Base-by-base conservation (phyloP, 2,888 invertebrate genomes). In the Electrophaes corylata region DNA sequence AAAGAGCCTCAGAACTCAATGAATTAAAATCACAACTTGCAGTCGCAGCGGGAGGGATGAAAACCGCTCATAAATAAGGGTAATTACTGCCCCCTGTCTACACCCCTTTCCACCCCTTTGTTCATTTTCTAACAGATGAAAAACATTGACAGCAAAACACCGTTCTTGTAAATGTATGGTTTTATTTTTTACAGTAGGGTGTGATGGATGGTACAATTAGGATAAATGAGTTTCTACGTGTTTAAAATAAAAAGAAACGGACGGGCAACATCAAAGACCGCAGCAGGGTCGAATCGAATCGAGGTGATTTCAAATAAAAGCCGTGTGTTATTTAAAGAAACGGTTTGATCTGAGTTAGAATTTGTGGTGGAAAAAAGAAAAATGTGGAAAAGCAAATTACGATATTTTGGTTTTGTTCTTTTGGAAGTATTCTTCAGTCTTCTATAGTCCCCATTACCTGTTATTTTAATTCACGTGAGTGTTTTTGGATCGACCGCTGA, bases 11-110 rank as follows among this genome's bases (percentile, higher is more conserved):
- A 76, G 80, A 80, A 76, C 79, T 78, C 75, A 83, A 89, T 87
- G 85, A 88, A 88, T 89, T 88, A 87, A 88, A 90, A 88, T 86
- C 84, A 86, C 85, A 84, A 88, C 83, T 85, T 88, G 87, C 88
- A 88, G 81, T 84, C 83, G 82, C 78, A 81, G 76, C 72, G 76
- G 78, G 79, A 49, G 40, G 79, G 83, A 76, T 77, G 74, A 78
- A 81, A 79, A 84, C 86, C 86, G 84, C 86, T 83, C 85, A 91
- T 88, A 91, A 89, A 91, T 91, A 89, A 88, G 81, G 70, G 78
- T 85, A 88, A 89, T 89, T 88, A 87, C 82, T 70, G 67, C 67
- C 67, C 71, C 70, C 66, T 67, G 75, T 69, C 70, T 72, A 69
- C 72, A 70, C 71, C 72, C 65, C 62, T 59, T 53, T 47, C 70